Conservation (phyloP, 2,797 vertebrate genomes). For the Lemur catta region DNA sequence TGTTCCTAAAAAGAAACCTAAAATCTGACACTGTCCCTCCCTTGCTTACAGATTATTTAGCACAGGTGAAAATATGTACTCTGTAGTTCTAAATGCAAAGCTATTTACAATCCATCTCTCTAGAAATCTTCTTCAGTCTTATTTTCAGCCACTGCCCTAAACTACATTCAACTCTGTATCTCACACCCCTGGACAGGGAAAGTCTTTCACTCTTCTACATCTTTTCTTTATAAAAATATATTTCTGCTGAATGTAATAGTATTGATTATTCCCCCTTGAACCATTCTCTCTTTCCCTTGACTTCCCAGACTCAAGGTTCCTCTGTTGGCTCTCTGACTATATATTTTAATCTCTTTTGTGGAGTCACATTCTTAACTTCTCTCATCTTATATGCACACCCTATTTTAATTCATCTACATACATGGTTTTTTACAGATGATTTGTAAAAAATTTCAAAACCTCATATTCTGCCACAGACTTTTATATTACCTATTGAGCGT, state of each 20-base stretch:
- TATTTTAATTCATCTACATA: background rate
- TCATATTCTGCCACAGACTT: background rate
- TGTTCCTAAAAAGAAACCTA: background rate
- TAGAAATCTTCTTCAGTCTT: background rate
- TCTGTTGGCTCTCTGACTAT: background rate
- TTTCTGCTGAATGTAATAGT: background rate
- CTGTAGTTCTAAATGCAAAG: background rate
- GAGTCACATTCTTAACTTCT: background rate
- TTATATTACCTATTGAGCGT: background rate
- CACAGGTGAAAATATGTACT: background rate
- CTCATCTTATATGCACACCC: background rate
- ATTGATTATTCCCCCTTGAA: background rate
- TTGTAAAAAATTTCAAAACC: background rate
- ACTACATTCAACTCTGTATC: background rate
- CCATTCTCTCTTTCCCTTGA: background rate
- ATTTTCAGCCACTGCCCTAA: background rate
- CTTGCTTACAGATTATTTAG: background rate
- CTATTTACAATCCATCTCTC: background rate
- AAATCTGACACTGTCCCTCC: background rate
- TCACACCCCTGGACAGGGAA: background rate
- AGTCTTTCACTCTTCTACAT: background rate
- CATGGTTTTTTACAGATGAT: background rate
- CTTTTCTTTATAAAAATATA: background rate
- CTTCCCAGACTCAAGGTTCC: background rate
- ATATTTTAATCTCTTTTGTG: background rate